phyloP scores from a whole-genome alignment of 2,888 invertebrate genomes.

The Oscheius sp. region DNA sequence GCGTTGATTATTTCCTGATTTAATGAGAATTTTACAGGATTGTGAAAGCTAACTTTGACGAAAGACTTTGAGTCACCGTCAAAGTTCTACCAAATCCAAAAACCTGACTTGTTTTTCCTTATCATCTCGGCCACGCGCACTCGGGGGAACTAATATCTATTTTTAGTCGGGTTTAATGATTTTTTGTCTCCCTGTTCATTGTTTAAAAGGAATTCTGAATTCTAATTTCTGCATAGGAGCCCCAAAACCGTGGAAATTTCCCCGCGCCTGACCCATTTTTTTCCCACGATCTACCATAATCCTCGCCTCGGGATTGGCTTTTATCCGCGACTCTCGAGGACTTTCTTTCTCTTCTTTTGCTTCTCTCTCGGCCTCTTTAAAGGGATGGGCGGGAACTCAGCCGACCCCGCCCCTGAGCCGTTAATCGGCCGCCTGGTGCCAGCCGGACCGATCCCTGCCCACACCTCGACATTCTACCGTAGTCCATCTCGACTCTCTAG shows the following conservation, averaged over 20 bases:
- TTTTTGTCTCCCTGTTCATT: too few relatives aligned
- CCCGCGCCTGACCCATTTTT: not conserved
- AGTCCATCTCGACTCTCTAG: conserved; percentile 3
- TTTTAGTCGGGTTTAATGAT: not conserved
- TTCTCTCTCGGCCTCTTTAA: conserved; percentile 1
- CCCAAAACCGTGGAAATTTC: too few relatives aligned
- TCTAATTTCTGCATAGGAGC: too few relatives aligned
- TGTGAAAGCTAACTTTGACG: too few relatives aligned
- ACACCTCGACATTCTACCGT: conserved; percentile 18
- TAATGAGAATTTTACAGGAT: too few relatives aligned
- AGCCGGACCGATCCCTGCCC: conserved; percentile 19
- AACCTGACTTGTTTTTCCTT: conserved; percentile 7
- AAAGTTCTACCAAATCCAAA: not conserved
- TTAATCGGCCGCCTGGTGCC: conserved; percentile 38
- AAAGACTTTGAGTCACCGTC: not conserved
- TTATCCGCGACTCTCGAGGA: not conserved
- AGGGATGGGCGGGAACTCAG: not conserved
- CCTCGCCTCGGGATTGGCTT: not conserved
- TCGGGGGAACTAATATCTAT: not conserved
- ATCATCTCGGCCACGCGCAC: not conserved
- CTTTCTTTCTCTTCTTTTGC: conserved; percentile 11
- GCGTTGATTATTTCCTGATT: too few relatives aligned
- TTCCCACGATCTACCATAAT: not conserved
- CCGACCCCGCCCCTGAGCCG: conserved; percentile 34
- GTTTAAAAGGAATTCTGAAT: too few relatives aligned